Evolutionary conservation across 2,888 invertebrate species (phyloP), one percentile per base, ranked within the genome.

Genomic region (Torymus texanus): DNA sequence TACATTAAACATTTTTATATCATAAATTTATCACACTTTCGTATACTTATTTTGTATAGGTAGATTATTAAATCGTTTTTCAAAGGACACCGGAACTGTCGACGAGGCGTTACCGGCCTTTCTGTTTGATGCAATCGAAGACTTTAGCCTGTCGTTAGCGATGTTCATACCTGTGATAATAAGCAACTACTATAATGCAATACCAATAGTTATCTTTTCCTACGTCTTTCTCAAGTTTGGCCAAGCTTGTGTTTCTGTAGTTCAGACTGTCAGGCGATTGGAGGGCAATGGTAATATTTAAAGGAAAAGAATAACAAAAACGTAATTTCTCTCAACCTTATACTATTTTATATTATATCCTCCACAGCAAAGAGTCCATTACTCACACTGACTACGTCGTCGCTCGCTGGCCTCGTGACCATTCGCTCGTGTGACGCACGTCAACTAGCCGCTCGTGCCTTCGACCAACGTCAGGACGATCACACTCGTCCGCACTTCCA

Each of bases 341-440:
- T 16, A 16, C 1, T 2, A 2, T 18, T 66, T 10, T 11, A 41
- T 51, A 41, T 50, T 56, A 75, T 55, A 18, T 24, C 10, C 3
- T 59, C 61, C 82, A 76, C 61, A 87, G 87, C 87, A 3, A 88
- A 96, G 81, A 97, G 97, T 90, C 98, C 98, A 0, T 95, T 98
- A 0, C 97, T 97, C 89, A 96, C 97, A 0, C 97, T 97, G 88
- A 93, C 98, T 83, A 95, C 95, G 14, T 95, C 97, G 0, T 94
- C 97, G 0, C 91, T 98, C 10, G 93, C 95, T 81, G 98, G 98
- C 0, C 92, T 98, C 50, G 93, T 95, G 56, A 97, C 97, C 0
- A 97, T 98, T 81, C 92, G 98, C 79, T 95, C 97, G 0, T 94
- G 95, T 1, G 92, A 93, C 29, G 94, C 95, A 1, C 93, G 96